phyloP scores from a whole-genome alignment of 1,140 invertebrate genomes.

The Eueides isabella region DNA sequence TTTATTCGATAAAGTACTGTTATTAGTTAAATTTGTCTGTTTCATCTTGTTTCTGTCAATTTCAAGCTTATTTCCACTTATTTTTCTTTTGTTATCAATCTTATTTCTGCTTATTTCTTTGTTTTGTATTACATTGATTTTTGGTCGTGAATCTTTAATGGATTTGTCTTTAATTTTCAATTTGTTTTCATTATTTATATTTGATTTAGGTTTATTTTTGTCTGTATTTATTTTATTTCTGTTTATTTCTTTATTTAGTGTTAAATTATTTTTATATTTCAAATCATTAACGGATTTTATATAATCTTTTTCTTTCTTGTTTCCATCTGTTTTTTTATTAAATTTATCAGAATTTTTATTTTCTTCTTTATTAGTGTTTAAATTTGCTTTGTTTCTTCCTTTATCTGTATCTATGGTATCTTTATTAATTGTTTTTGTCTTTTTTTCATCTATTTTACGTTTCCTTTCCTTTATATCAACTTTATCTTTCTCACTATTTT shows the following conservation, averaged over 20 bases:
- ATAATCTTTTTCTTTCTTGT: not conserved
- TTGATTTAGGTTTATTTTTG: not conserved
- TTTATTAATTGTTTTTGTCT: not conserved
- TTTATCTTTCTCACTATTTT: not conserved
- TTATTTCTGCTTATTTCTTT: constrained; percentile 32
- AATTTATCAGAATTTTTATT: not conserved
- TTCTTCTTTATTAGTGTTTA: not conserved
- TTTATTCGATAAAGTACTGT: not conserved
- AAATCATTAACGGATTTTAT: too few species aligned
- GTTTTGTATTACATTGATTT: constrained; percentile 12
- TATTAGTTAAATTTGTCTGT: not conserved
- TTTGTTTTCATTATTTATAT: constrained; percentile 3
- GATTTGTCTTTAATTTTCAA: constrained; percentile 16
- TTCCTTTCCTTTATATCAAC: not conserved
- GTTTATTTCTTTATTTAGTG: not conserved
- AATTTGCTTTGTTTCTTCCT: not conserved
- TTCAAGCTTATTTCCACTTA: constrained; percentile 21
- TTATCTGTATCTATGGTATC: not conserved
- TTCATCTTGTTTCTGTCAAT: not conserved
- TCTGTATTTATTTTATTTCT: not conserved
- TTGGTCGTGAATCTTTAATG: constrained; percentile 18
- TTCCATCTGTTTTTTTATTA: not conserved
- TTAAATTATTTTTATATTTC: not conserved
- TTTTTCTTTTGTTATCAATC: constrained; percentile 42
- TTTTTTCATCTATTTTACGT: not conserved